Base-by-base conservation (phyloP, 2,888 invertebrate species). In the Cephalotes varians region DNA sequence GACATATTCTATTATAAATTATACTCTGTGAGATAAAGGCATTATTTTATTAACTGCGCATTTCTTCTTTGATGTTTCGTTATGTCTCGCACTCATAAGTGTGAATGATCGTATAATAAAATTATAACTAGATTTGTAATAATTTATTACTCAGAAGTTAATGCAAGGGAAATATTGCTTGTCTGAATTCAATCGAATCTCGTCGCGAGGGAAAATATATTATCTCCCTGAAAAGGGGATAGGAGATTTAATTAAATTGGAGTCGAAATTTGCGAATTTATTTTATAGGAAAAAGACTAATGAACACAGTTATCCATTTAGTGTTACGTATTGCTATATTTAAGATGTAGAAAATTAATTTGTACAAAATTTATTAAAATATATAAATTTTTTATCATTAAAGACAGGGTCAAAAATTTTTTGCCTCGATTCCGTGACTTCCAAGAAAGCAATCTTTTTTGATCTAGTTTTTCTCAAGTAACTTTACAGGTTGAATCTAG, bases 1-100 rank as follows among this genome's bases (percentile, higher is more conserved):
- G 74, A 77, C 67, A 69, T 56, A 25, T 67, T 67, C 31, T 54
- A 69, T 51, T 69, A 79, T 69, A 34, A 79, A 79, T 69, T 58
- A 44, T 31, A 40, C n/a, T 15, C 34, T 12, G 21, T 6, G 15
- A 62, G n/a, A 31, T 65, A 40, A 47, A 62, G 21, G 60, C 18
- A 51, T 51, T 56, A 62, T 64, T 56, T 69, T 69, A 77, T 56
- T 44, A 31, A 79, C 37, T 6, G n/a, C 18, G n/a, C 25, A 28
- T 62, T 25, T 51, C 15, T 65, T 18, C 18, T 12, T 60, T 15
- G 28, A 47, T 2, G 18, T 18, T n/a, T 40, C 10, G 12, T 40
- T 65, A 9, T 28, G 10, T 56, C 40, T 44, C 37, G 34, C 7
- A 18, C 54, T 10, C 58, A 37, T n/a, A 51, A 18, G 25, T 34